Conservation (phyloP, 2,888 invertebrate species). For the Acanthopleura granulata region DNA sequence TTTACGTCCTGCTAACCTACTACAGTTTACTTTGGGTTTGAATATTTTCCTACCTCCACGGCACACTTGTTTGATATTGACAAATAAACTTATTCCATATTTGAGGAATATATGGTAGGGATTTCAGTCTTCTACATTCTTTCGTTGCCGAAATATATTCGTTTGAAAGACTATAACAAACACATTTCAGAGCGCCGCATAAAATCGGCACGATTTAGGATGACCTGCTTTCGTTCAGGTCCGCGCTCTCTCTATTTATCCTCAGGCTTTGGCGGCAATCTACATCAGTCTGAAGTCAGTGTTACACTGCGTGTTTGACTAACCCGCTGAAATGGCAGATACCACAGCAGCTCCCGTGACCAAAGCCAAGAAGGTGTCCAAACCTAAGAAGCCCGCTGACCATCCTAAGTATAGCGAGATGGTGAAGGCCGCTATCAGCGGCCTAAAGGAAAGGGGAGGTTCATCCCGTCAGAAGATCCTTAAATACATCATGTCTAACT, state of each 20-base stretch:
- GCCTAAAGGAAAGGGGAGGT: conserved; percentile 62
- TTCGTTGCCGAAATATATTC: too few relatives aligned
- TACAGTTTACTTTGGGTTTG: too few relatives aligned
- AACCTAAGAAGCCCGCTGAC: conserved; percentile 43
- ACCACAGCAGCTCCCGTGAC: not conserved
- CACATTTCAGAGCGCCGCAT: too few relatives aligned
- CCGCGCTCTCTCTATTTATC: not conserved
- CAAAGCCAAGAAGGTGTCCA: conserved; percentile 30
- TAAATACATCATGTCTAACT: conserved; percentile 64
- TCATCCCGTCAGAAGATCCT: conserved; percentile 66
- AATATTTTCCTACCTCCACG: too few relatives aligned
- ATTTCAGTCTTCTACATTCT: too few relatives aligned
- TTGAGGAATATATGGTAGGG: too few relatives aligned
- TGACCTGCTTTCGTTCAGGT: not conserved
- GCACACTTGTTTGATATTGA: too few relatives aligned
- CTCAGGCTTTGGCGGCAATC: not conserved
- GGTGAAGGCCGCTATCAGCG: conserved; percentile 62
- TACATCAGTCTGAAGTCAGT: not conserved
- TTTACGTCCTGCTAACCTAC: too few relatives aligned
- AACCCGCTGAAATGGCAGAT: not conserved
- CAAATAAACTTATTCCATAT: too few relatives aligned
- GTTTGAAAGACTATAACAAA: too few relatives aligned
- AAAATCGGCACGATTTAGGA: too few relatives aligned
- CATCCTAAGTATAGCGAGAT: conserved; percentile 59
- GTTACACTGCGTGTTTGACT: not conserved